These are phyloP conservation scores for Drosophila asahinai DNA, from an alignment of 1,140 invertebrate genomes.

Conservation along the genomic window DNA sequence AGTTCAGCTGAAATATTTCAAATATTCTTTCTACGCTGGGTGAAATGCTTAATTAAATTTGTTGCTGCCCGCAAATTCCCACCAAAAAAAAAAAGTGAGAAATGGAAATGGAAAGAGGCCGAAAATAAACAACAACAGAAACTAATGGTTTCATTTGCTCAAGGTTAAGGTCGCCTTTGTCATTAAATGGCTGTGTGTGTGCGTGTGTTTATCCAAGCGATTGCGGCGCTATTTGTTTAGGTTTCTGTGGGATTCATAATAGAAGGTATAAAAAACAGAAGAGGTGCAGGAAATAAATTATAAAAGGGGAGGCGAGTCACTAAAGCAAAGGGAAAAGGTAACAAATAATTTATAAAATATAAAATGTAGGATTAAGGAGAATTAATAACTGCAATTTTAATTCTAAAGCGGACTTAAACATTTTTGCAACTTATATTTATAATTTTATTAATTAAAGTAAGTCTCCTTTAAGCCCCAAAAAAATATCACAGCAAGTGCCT, in stretches of 20 bases:
- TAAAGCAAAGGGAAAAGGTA: not conserved
- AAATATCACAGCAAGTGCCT: not conserved
- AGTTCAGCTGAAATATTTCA: conserved; percentile 36
- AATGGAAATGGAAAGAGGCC: conserved; percentile 14
- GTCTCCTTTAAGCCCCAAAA: no score
- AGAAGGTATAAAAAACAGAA: not conserved
- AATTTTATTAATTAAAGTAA: no score
- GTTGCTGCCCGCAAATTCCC: conserved; percentile 33
- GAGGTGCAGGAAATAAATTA: conserved; percentile 1
- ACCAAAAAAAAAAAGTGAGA: conserved; percentile 10
- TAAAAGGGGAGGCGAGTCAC: not conserved
- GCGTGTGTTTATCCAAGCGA: conserved; percentile 11
- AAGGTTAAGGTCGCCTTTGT: conserved; percentile 54
- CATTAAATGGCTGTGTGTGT: conserved; percentile 3
- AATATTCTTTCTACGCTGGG: conserved; percentile 28
- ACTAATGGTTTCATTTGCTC: conserved; percentile 47
- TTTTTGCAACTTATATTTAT: no score
- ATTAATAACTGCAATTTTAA: not conserved
- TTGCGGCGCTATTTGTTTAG: conserved; percentile 24
- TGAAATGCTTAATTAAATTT: conserved; percentile 58
- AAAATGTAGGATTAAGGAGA: not conserved
- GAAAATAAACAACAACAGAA: conserved; percentile 44
- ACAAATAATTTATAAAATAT: not conserved
- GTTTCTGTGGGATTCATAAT: conserved; percentile 7
- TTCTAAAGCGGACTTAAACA: not conserved